phyloP scores from a whole-genome alignment of 37 sponge, comb jelly and placozoan species.

The Mnemiopsis leidyi region DNA sequence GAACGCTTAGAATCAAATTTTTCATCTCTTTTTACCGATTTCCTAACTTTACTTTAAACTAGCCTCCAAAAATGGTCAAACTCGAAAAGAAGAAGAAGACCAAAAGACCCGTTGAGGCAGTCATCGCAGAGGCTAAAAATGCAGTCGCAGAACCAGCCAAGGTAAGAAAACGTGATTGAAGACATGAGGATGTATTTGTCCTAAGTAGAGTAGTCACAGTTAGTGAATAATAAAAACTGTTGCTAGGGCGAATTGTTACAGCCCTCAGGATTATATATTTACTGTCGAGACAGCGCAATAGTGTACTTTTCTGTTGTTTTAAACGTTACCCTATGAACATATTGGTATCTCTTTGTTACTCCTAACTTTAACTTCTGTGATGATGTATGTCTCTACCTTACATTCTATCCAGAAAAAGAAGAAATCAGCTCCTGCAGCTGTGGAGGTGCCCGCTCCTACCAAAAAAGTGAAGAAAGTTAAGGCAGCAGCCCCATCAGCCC shows the following conservation, averaged over 20 bases:
- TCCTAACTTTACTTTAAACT: not conserved
- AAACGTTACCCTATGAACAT: too few relatives aligned
- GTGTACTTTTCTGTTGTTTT: too few relatives aligned
- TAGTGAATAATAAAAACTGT: too few relatives aligned
- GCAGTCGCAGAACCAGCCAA: not conserved
- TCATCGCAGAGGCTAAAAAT: not conserved
- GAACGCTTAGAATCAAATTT: not conserved
- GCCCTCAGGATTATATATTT: too few relatives aligned
- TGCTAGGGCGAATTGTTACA: too few relatives aligned
- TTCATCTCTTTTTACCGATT: not conserved
- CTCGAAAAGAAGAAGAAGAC: slow-evolving; percentile 37
- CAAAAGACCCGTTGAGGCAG: slow-evolving; percentile 21
- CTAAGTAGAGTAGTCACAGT: too few relatives aligned
- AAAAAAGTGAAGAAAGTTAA: slow-evolving; percentile 36
- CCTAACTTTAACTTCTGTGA: too few relatives aligned
- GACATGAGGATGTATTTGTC: too few relatives aligned
- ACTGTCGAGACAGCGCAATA: too few relatives aligned
- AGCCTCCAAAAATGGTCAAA: slow-evolving; percentile 53
- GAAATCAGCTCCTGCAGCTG: slow-evolving; percentile 20
- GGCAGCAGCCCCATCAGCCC: not conserved
- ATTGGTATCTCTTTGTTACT: too few relatives aligned
- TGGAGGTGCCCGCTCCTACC: slow-evolving; percentile 29
- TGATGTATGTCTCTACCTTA: too few relatives aligned
- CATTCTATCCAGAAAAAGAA: slow-evolving; percentile 31
- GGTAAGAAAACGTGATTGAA: too few relatives aligned